A percentile compares a stretch with the other conserved stretches of the same genome.
Evolutionary conservation across 2,888 invertebrate species (phyloP).

Genomic region (Sminthurinus aureus): DNA sequence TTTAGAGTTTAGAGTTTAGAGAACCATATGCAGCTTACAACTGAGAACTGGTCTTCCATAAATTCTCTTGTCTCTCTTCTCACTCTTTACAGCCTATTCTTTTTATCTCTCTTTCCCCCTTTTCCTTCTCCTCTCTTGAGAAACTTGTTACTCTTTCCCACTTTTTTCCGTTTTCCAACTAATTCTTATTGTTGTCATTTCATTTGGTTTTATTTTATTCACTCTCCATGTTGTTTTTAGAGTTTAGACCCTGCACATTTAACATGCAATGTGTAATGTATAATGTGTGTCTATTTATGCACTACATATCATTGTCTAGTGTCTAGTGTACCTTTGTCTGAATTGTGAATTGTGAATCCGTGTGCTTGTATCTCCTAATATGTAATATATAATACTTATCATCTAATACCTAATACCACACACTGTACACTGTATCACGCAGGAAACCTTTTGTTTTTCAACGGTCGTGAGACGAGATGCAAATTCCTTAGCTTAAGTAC

Average conservation of each 20-base stretch:
- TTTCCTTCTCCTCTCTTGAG: not conserved
- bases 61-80: constrained; percentile 32
- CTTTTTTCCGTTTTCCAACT: constrained; percentile 30
- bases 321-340: too few species aligned
- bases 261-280: too few species aligned
- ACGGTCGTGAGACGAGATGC: constrained; percentile 8
- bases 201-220: constrained; percentile 18
- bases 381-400: too few species aligned
- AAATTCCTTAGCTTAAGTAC: not conserved
- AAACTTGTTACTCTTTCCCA: not conserved
- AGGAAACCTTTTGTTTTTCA: constrained; percentile 4
- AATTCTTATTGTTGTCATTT: constrained; percentile 32
- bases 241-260: not conserved
- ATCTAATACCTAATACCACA: not conserved
- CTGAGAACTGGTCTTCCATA: constrained; percentile 15
- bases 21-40: not conserved
- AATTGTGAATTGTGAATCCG: too few species aligned
- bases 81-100: not conserved
- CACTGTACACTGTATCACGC: constrained; percentile 3
- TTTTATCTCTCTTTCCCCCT: constrained; percentile 19
- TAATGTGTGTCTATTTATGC: not conserved
- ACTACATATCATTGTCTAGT: too few species aligned
- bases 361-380: too few species aligned
- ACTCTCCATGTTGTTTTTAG: constrained; percentile 18
- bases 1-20: too few species aligned